Evolutionary conservation across 2,888 invertebrate genomes (phyloP), one percentile per base, ranked within the genome.

Genomic region (Sesamia inferens): DNA sequence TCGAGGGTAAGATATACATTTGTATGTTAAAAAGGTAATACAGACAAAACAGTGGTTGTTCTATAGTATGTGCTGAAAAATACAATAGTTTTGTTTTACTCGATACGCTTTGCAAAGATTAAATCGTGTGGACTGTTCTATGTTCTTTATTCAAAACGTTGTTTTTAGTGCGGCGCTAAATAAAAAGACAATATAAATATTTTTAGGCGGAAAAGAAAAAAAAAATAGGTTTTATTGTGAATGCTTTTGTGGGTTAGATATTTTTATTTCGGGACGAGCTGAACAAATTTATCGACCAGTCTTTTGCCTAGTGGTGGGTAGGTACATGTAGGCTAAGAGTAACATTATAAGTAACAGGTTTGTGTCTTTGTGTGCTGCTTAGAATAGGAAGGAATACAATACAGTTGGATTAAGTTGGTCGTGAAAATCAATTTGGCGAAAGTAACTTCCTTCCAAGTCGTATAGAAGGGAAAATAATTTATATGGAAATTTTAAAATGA

Each of bases 11-110:
- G 83, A 81, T 74, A 75, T 81, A 87, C 89, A 90, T 91, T 90
- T 89, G 79, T 90, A 91, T 91, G 90, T 88, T 88, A 90, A 91
- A 82, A 73, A 71, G 82, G 87, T 82, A 83, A 90, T 88, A 83
- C 84, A 86, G 80, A 85, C 80, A 88, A 88, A 85, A 92, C 87
- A 88, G 88, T 85, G 73, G 85, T 82, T 82, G 79, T 87, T 85
- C 71, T 70, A 71, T 81, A 85, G 81, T 87, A 75, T 81, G 82
- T 82, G 79, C 82, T 83, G 82, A 85, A 86, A 87, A 79, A 76
- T 83, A 85, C 81, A 87, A 87, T 85, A 81, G 85, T 85, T 84
- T 79, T 44, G 70, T 74, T 68, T 83, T 82, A 82, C 72, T 79
- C 48, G 82, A 79, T 81, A 78, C 71, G 78, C 64, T 74, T 68